These are phyloP conservation scores for Urocolius indicus DNA, from an alignment of 2,113 vertebrate species.

Conservation along the genomic window DNA sequence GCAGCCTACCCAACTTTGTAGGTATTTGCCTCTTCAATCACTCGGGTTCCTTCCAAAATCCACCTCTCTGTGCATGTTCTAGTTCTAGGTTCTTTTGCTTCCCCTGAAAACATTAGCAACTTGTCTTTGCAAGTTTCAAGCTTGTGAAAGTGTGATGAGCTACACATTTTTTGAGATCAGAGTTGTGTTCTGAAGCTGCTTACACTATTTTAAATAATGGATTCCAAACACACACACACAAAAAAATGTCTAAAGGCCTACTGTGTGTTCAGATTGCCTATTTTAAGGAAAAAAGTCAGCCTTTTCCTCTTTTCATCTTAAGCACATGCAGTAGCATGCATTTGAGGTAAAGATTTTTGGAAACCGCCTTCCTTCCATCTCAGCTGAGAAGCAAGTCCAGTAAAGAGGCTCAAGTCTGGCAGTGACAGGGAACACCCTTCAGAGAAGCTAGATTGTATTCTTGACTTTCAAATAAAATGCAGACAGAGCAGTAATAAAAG, in stretches of 20 bases:
- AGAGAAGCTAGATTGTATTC: neutral
- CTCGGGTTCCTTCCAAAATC: neutral
- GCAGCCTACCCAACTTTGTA: neutral
- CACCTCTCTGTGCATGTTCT: neutral
- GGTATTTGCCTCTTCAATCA: neutral
- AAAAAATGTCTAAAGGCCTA: neutral
- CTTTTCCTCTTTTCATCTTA: neutral
- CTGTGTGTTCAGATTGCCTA: neutral
- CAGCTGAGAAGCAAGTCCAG: neutral
- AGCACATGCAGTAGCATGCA: accelerated
- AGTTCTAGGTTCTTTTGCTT: neutral
- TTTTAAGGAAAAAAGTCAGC: neutral
- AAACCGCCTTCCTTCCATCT: neutral
- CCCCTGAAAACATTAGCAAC: neutral
- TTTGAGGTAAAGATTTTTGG: neutral
- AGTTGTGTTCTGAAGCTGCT: neutral
- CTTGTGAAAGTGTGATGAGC: neutral
- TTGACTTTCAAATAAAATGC: neutral
- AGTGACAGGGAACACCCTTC: neutral
- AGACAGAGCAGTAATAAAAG: neutral
- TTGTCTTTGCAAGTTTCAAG: neutral
- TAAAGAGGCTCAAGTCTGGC: neutral
- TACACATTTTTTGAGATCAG: neutral
- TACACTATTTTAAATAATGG: accelerated
- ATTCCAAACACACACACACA: neutral